phyloP scores from a whole-genome alignment of 2,888 invertebrate species.

The Strigamia crassipes region DNA sequence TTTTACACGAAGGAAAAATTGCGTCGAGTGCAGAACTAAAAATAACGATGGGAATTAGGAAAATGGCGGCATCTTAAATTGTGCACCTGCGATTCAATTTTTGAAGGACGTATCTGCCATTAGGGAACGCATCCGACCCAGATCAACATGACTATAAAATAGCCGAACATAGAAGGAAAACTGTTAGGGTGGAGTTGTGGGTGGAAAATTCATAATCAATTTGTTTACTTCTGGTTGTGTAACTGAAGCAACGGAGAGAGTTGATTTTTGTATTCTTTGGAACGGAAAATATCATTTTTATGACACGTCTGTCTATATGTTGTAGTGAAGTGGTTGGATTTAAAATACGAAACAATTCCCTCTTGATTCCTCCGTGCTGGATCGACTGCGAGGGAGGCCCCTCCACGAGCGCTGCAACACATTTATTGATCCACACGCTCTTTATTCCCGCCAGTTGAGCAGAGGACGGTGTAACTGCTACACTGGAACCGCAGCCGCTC shows the following conservation, averaged over 20 bases:
- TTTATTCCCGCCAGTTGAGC: not conserved
- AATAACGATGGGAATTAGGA: too few relatives aligned
- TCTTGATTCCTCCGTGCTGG: not conserved
- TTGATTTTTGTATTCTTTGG: too few relatives aligned
- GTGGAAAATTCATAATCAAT: too few relatives aligned
- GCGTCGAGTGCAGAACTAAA: too few relatives aligned
- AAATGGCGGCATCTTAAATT: too few relatives aligned
- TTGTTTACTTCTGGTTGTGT: too few relatives aligned
- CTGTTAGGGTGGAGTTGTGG: too few relatives aligned
- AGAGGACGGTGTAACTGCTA: not conserved
- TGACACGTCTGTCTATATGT: too few relatives aligned
- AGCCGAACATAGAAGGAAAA: not conserved
- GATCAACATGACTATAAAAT: constrained; percentile 6
- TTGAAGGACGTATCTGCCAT: not conserved
- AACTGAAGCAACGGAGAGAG: too few relatives aligned
- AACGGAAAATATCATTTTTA: too few relatives aligned
- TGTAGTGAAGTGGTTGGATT: too few relatives aligned
- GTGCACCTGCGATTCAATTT: not conserved
- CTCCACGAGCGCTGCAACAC: not conserved
- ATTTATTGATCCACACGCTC: not conserved
- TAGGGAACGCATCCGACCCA: not conserved
- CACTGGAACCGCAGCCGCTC: not conserved
- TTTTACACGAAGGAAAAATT: too few relatives aligned
- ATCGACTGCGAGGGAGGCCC: not conserved
- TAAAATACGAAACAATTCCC: not conserved